Evolutionary conservation across 2,888 invertebrate genomes (phyloP).

Genomic region (Rosalia funebris): DNA sequence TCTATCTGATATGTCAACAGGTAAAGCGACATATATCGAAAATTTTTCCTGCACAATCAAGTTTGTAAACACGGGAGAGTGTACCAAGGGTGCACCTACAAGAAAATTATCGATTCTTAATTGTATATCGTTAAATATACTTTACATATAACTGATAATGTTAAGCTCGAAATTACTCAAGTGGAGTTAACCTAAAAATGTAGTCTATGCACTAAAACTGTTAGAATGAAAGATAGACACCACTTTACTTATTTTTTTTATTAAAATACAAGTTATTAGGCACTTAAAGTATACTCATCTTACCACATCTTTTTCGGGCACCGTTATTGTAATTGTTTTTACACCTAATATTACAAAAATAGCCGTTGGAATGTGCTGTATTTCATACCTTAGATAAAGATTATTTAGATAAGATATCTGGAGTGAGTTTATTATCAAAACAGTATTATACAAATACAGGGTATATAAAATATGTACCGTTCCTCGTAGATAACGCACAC

Average conservation of each 20-base stretch:
- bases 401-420: conserved; percentile 20
- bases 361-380: conserved; percentile 22
- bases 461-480: neutral
- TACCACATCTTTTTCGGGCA: conserved; percentile 17
- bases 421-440: conserved; percentile 13
- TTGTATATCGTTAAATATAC: too few relatives aligned
- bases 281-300: neutral
- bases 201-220: too few relatives aligned
- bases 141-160: too few relatives aligned
- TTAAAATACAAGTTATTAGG: too few relatives aligned
- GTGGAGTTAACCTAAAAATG: too few relatives aligned
- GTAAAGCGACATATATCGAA: too few relatives aligned
- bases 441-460: conserved; percentile 12
- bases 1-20: too few relatives aligned
- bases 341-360: conserved; percentile 16
- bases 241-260: too few relatives aligned
- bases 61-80: neutral
- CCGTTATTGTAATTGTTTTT: conserved; percentile 18
- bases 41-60: neutral
- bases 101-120: neutral
- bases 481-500: neutral
- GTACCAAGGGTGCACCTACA: neutral
- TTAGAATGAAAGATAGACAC: too few relatives aligned
- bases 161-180: too few relatives aligned
- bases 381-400: conserved; percentile 20